Percentiles rank a stretch among this genome's conserved stretches.
Conservation (phyloP, 2,888 invertebrate genomes). For the Apeira syringaria region DNA sequence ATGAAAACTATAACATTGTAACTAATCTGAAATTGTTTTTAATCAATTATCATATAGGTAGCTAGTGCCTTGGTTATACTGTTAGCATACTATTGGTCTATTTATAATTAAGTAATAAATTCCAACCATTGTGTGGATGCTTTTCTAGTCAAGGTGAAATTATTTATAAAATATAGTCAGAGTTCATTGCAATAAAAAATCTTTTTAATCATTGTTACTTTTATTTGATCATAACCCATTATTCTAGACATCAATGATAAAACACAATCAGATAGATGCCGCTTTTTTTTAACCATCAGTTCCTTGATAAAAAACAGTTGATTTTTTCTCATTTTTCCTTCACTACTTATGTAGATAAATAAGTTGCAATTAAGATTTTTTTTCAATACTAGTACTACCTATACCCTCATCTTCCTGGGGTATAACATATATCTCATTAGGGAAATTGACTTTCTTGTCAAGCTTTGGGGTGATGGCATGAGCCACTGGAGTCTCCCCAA, state of each 20-base stretch:
- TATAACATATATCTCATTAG: slow-evolving; percentile 39
- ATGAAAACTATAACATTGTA: no score
- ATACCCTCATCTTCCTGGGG: slow-evolving; percentile 44
- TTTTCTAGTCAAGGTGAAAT: no score
- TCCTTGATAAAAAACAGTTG: not conserved
- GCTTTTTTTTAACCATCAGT: slow-evolving; percentile 15
- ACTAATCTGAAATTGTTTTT: no score
- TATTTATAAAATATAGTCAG: no score
- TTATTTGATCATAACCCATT: slow-evolving; percentile 25
- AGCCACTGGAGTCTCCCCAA: slow-evolving; percentile 13
- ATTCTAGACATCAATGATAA: slow-evolving; percentile 4
- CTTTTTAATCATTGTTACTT: slow-evolving; percentile 15
- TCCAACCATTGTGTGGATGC: no score
- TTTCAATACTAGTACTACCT: slow-evolving; percentile 58
- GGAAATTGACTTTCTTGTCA: slow-evolving; percentile 57
- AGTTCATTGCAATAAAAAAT: not conserved
- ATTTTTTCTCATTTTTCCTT: slow-evolving; percentile 12
- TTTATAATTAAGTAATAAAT: no score
- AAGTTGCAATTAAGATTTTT: slow-evolving; percentile 67
- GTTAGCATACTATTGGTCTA: no score
- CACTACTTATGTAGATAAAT: slow-evolving; percentile 10
- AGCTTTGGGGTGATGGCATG: slow-evolving; percentile 26
- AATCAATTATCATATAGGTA: no score
- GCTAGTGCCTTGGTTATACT: no score
- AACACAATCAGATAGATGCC: slow-evolving; percentile 12